phyloP scores from a whole-genome alignment of 2,113 vertebrate genomes.

The Craseonycteris thonglongyai region DNA sequence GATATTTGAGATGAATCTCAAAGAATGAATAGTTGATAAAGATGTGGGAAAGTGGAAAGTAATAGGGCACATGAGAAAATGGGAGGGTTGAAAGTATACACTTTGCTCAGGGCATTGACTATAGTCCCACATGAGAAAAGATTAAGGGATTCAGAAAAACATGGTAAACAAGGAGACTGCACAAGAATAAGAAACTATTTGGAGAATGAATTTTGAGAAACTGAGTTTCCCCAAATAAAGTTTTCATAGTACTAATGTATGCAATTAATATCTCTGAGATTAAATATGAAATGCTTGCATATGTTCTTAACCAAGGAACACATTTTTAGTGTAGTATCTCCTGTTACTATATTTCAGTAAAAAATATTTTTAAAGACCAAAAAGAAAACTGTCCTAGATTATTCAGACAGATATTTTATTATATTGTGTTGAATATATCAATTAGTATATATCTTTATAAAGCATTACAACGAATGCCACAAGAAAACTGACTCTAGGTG shows the following conservation, averaged over 20 bases:
- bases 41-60: background rate
- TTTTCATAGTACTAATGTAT: background rate
- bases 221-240: background rate
- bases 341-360: background rate
- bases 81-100: background rate
- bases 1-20: background rate
- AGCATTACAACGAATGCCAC: background rate
- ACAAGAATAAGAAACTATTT: background rate
- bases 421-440: background rate
- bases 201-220: background rate
- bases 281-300: background rate
- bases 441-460: background rate
- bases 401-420: background rate
- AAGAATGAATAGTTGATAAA: background rate
- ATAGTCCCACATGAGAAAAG: background rate
- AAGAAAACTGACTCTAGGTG: background rate
- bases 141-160: background rate
- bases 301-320: background rate
- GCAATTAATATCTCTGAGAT: background rate
- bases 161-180: background rate
- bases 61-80: background rate
- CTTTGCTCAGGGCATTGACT: background rate
- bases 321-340: background rate
- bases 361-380: background rate
- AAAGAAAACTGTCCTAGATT: background rate